phyloP scores from a whole-genome alignment of 2,888 invertebrate genomes.

The Hirtodrosophila duncani region DNA sequence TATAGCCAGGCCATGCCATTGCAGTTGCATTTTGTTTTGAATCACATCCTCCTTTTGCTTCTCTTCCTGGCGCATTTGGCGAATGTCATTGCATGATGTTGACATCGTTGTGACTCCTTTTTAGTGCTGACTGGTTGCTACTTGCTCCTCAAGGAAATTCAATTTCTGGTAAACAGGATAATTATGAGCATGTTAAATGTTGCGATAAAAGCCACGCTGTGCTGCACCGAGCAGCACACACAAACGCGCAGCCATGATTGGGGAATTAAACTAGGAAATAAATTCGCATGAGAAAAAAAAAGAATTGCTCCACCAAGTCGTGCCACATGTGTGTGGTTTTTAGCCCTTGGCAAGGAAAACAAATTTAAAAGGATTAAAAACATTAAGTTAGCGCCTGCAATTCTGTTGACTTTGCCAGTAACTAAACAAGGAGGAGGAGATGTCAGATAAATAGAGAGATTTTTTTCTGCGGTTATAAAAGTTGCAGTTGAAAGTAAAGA shows the following conservation, averaged over 20 bases:
- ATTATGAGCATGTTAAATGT: conserved; percentile 74
- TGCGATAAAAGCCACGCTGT: conserved; percentile 73
- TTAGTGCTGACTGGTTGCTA: conserved; percentile 11
- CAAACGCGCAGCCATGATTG: conserved; percentile 54
- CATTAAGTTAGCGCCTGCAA: conserved; percentile 35
- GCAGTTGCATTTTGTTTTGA: conserved; percentile 4
- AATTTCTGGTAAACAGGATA: conserved; percentile 73
- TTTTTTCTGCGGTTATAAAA: not conserved
- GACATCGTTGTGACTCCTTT: conserved; percentile 48
- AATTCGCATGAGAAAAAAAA: conserved; percentile 29
- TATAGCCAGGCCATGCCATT: too few species aligned
- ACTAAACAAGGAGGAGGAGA: not conserved
- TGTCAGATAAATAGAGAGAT: conserved; percentile 27
- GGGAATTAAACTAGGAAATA: conserved; percentile 65
- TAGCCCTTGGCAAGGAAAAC: conserved; percentile 31
- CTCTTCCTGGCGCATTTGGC: conserved; percentile 18
- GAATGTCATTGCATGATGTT: conserved; percentile 59
- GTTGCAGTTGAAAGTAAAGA: not conserved
- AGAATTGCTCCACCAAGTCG: conserved; percentile 30
- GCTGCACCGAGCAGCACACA: conserved; percentile 42
- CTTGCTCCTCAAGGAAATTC: conserved; percentile 64
- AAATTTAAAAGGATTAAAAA: conserved; percentile 67
- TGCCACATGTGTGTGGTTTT: conserved; percentile 34
- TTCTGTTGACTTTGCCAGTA: conserved; percentile 32
- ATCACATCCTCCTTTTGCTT: not conserved